phyloP scores from a whole-genome alignment of 2,888 invertebrate genomes.

The Rhyacophila evoluta region DNA sequence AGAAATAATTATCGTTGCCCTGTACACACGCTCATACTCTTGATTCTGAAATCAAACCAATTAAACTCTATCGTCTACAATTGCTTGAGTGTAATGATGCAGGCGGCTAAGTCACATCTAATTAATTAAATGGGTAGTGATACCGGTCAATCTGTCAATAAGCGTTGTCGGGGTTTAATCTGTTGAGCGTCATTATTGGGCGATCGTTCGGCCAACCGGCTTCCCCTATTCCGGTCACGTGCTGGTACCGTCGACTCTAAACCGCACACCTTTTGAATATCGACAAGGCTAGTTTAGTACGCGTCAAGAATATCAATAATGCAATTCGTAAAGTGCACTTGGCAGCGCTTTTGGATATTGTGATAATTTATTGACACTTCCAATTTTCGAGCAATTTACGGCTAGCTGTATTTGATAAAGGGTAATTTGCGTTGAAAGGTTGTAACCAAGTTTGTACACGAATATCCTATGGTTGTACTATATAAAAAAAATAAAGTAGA shows the following conservation, averaged over 20 bases:
- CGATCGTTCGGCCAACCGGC: background rate
- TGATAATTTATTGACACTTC: background rate
- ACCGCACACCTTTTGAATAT: background rate
- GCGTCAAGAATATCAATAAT: background rate
- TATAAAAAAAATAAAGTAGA: no score
- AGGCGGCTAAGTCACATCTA: background rate
- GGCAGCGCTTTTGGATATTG: background rate
- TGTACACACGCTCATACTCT: background rate
- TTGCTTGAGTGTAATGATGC: background rate
- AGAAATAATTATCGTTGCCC: no score
- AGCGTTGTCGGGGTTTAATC: background rate
- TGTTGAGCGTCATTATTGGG: background rate
- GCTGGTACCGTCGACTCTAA: background rate
- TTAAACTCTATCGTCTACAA: background rate
- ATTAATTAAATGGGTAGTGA: background rate
- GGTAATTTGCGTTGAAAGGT: no score
- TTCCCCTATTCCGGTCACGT: background rate
- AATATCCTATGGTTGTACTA: no score
- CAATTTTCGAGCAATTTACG: no score
- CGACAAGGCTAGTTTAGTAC: background rate
- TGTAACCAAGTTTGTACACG: no score
- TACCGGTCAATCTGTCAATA: background rate
- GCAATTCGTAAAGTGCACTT: slow-evolving; percentile 19
- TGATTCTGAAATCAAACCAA: background rate
- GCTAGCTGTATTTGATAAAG: no score